Evolutionary conservation across 2,888 invertebrate genomes (phyloP).

Genomic region (Mycalesis mineus): DNA sequence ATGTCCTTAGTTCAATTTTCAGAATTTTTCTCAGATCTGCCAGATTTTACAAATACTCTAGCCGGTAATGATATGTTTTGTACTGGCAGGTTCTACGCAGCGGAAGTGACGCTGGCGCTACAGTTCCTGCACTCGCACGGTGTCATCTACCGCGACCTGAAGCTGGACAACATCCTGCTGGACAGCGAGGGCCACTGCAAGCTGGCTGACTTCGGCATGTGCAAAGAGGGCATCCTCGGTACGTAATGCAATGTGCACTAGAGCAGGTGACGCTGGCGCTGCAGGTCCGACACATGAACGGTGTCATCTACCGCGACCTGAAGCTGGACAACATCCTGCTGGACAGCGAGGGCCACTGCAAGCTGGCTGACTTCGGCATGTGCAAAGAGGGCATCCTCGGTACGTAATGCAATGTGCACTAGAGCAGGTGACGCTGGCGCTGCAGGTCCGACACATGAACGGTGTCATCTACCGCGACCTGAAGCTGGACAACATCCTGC

Average conservation of each 20-base stretch:
- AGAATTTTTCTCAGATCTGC: too few species aligned
- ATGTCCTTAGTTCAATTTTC: too few species aligned
- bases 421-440: slow-evolving; percentile 97
- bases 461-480: slow-evolving; percentile 99
- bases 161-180: slow-evolving; percentile 97
- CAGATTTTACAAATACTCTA: too few species aligned
- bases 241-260: too few species aligned
- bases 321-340: slow-evolving; percentile 99
- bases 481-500: slow-evolving; percentile 97
- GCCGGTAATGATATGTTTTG: too few species aligned
- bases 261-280: slow-evolving; percentile 98
- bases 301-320: slow-evolving; percentile 98
- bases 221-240: slow-evolving; percentile 93
- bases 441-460: slow-evolving; percentile 97
- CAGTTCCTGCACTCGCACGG: slow-evolving; percentile 98
- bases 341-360: slow-evolving; percentile 96
- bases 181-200: slow-evolving; percentile 97
- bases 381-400: slow-evolving; percentile 95
- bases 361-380: slow-evolving; percentile 98
- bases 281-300: slow-evolving; percentile 97
- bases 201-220: slow-evolving; percentile 98
- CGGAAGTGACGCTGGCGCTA: slow-evolving; percentile 97
- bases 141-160: slow-evolving; percentile 98
- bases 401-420: too few species aligned
- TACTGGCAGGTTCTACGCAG: slow-evolving; percentile 94